Base-by-base conservation (phyloP, 2,888 invertebrate genomes). In the Agriotes lineatus region DNA sequence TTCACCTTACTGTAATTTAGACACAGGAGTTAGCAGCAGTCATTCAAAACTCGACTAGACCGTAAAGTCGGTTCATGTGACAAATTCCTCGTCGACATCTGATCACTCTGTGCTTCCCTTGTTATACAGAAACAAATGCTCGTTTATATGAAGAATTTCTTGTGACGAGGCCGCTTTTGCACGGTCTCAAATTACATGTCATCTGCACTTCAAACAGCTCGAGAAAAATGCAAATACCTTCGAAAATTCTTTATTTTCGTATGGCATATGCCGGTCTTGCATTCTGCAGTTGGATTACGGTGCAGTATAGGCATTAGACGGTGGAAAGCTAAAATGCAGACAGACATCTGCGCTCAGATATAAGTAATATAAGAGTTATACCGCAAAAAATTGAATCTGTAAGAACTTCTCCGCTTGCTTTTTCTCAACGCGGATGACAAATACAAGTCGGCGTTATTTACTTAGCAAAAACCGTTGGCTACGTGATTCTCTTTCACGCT, bases 61-160 rank as follows among this genome's bases (percentile, higher is more conserved):
- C 60, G 65, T 67, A 70, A 72, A 70, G 65, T 44, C 33, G 65
- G 64, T 70, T 70, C 72, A 58, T 22, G 59, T 73, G 70, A 73
- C 72, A 72, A 72, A 67, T 69, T 68, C 70, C 69, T 71, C 39
- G 50, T 54, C 61, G 73, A 72, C 72, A 73, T 67, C 39, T 54
- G 72, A 73, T 72, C 72, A 50, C 37, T 52, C 60, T 67, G 67
- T 60, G 72, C 62, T 65, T 69, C 48, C 54, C 58, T 52, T 16
- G 35, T 64, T 61, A 66, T 69, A 70, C 48, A 60, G 52, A 71
- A 57, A 62, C 68, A 71, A 71, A 69, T 68, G 67, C 56, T 71
- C 61, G 61, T 72, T 72, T 69, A 60, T 52, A 67, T 52, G 58
- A 63, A 57, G 65, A 60, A 67, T 64, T 67, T 48, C 50, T 68